Evolutionary conservation across 2,113 vertebrate genomes (phyloP).

Genomic region (Cardinalis cardinalis): DNA sequence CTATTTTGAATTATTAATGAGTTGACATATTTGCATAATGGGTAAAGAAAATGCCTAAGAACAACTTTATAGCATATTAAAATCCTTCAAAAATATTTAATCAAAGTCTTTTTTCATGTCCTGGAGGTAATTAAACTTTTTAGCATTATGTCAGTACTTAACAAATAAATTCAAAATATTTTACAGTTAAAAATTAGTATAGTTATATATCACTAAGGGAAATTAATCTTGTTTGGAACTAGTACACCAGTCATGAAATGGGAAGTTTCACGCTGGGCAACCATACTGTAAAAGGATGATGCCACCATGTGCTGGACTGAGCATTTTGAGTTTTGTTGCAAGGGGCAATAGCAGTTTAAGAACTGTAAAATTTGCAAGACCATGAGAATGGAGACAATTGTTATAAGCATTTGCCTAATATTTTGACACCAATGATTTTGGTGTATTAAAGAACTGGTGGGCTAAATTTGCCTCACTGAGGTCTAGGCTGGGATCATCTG

Average conservation of each 20-base stretch:
- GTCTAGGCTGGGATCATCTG: neutral
- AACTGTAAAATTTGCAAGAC: neutral
- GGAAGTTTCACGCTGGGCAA: neutral
- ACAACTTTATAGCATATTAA: constrained; percentile 62
- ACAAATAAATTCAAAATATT: constrained; percentile 38
- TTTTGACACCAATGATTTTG: neutral
- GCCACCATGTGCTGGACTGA: neutral
- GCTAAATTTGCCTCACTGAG: neutral
- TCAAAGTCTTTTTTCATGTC: neutral
- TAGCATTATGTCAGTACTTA: constrained; percentile 26
- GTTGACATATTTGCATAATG: constrained; percentile 79
- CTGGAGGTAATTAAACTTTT: neutral
- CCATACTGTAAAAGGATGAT: neutral
- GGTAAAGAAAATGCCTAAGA: constrained; percentile 71
- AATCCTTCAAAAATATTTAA: constrained; percentile 52
- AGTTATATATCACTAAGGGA: neutral
- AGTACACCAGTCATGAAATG: neutral
- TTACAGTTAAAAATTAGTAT: constrained; percentile 7
- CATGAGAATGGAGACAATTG: neutral
- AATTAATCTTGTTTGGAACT: constrained; percentile 10
- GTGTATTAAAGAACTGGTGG: neutral
- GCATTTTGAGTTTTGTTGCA: neutral
- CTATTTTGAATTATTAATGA: constrained; percentile 79
- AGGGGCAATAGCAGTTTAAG: neutral
- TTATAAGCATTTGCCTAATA: neutral